phyloP scores from a whole-genome alignment of 2,888 invertebrate species.

The Alcis repandata region DNA sequence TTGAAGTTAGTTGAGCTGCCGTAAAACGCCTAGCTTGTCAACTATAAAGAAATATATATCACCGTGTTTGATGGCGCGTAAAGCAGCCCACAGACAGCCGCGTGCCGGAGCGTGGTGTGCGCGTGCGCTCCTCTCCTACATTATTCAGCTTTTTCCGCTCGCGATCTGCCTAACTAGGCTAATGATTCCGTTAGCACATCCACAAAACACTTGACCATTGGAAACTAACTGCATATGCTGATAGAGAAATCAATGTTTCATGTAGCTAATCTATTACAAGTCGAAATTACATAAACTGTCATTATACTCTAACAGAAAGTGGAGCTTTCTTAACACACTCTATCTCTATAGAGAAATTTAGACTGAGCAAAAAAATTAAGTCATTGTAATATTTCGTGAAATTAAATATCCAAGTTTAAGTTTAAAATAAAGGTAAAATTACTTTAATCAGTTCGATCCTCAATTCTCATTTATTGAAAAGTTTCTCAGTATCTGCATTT shows the following conservation, averaged over 20 bases:
- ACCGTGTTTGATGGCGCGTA: conserved; percentile 54
- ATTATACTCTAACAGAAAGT: neutral
- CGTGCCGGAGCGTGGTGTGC: conserved; percentile 49
- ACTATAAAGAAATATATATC: neutral
- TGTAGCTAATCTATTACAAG: conserved; percentile 38
- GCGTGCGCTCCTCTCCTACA: conserved; percentile 61
- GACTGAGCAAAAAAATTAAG: too few species aligned
- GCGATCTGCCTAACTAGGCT: conserved; percentile 78
- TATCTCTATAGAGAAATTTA: neutral
- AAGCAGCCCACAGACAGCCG: conserved; percentile 33
- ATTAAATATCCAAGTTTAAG: too few species aligned
- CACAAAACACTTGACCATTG: conserved; percentile 78
- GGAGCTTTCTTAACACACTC: neutral
- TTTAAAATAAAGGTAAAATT: too few species aligned
- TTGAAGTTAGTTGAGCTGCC: neutral
- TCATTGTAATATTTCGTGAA: too few species aligned
- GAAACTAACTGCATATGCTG: conserved; percentile 72
- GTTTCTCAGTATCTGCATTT: too few species aligned
- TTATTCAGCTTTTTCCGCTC: conserved; percentile 81
- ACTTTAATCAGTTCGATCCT: too few species aligned
- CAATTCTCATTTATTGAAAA: too few species aligned
- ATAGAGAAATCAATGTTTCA: conserved; percentile 58
- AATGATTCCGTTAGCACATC: conserved; percentile 84
- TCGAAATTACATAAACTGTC: conserved; percentile 26
- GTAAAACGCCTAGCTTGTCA: neutral